Percentiles rank a stretch among this genome's conserved stretches.
These are phyloP conservation scores for Phalanger gymnotis DNA, from an alignment of 2,797 vertebrate species.

Conservation along the genomic window DNA sequence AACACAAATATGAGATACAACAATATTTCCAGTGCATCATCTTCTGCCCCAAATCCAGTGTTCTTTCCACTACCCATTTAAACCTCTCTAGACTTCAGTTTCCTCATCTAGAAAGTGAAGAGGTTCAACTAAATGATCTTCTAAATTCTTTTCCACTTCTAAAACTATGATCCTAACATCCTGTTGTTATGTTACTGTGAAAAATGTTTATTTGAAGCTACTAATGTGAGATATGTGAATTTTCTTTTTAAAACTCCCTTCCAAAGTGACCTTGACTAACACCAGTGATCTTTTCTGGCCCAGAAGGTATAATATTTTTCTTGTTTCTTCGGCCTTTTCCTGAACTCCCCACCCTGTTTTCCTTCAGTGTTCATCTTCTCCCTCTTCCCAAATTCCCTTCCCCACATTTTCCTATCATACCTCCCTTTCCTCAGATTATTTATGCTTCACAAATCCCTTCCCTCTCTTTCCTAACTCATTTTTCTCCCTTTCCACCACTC, in stretches of 20 bases:
- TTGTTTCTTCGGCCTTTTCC: neutral
- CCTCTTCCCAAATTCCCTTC: conserved; percentile 2
- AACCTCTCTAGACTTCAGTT: neutral
- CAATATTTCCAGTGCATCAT: neutral
- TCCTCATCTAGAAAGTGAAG: neutral
- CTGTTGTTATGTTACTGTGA: conserved; percentile 16
- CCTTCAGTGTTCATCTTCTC: conserved; percentile 5
- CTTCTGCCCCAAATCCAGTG: neutral
- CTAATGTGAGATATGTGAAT: neutral
- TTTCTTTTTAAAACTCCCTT: neutral
- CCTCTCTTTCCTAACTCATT: neutral
- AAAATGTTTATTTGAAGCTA: neutral
- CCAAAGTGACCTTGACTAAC: neutral
- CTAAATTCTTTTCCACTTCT: neutral
- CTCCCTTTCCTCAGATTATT: neutral
- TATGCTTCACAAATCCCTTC: conserved; percentile 1
- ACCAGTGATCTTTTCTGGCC: neutral
- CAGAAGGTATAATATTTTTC: neutral
- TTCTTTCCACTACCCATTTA: neutral
- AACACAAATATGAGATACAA: neutral
- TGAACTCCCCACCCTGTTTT: neutral
- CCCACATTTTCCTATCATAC: neutral
- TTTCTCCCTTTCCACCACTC: conserved; percentile 27
- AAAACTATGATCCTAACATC: neutral
- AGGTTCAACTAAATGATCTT: neutral